Conservation (phyloP, 2,888 invertebrate species). For the Tinea trinotella region DNA sequence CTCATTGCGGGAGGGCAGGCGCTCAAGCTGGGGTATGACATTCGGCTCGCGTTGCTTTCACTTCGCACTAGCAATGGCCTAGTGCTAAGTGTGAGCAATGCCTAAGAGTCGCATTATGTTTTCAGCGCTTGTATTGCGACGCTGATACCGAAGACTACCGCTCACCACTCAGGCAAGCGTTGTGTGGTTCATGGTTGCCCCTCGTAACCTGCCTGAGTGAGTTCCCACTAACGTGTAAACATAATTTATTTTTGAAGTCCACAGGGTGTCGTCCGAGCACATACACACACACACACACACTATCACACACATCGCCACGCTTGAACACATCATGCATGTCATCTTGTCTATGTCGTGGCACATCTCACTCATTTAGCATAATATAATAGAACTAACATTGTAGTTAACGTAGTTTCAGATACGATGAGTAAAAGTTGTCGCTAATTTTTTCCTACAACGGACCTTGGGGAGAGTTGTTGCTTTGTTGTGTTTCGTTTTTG, state of each 20-base stretch:
- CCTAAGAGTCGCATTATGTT: constrained; percentile 73
- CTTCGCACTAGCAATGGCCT: constrained; percentile 33
- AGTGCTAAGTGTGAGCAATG: constrained; percentile 48
- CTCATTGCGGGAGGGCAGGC: constrained; percentile 96
- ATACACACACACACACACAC: too few species aligned
- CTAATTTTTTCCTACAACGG: constrained; percentile 72
- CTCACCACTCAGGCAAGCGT: constrained; percentile 85
- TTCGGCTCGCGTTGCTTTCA: constrained; percentile 47
- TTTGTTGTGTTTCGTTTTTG: constrained; percentile 41
- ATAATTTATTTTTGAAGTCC: constrained; percentile 72
- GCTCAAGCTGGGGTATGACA: constrained; percentile 97
- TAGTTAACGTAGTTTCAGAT: constrained; percentile 23
- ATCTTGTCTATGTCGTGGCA: constrained; percentile 20
- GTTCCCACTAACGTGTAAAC: constrained; percentile 58
- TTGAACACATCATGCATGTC: constrained; percentile 63
- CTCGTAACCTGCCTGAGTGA: constrained; percentile 73
- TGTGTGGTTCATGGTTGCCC: constrained; percentile 65
- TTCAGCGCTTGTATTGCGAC: constrained; percentile 83
- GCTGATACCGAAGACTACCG: constrained; percentile 81
- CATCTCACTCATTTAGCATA: neutral
- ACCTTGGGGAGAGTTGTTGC: constrained; percentile 37
- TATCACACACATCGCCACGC: too few species aligned
- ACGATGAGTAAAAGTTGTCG: constrained; percentile 48
- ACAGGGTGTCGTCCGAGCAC: constrained; percentile 32
- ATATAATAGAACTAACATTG: neutral